Percentiles rank a stretch among this genome's conserved stretches.
Evolutionary conservation across 2,888 invertebrate species (phyloP).

Genomic region (Apoda limacodes): DNA sequence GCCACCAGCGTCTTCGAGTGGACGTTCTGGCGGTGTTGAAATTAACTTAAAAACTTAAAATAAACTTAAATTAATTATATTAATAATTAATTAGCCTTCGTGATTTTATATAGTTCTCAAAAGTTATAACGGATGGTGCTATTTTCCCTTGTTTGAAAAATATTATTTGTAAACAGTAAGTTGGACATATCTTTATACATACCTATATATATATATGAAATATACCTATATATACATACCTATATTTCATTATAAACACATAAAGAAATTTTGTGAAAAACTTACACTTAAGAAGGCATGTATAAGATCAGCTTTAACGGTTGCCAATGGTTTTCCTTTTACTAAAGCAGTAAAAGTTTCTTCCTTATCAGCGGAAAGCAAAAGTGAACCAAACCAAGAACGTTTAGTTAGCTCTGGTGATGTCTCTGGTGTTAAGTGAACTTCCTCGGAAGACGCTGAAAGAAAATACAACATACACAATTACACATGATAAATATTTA

Average conservation of each 20-base stretch:
- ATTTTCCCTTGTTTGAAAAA: too few relatives aligned
- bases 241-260: background rate
- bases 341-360: constrained; percentile 97
- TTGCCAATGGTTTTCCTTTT: constrained; percentile 95
- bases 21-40: too few relatives aligned
- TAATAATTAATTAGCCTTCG: too few relatives aligned
- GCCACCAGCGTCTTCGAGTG: too few relatives aligned
- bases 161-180: too few relatives aligned
- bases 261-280: constrained; percentile 20
- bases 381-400: constrained; percentile 98
- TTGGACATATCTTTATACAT: too few relatives aligned
- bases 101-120: too few relatives aligned
- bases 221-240: background rate
- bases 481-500: too few relatives aligned
- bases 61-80: too few relatives aligned
- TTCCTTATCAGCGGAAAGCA: constrained; percentile 97
- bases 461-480: background rate
- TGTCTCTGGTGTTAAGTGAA: constrained; percentile 93
- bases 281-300: constrained; percentile 98
- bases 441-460: constrained; percentile 87
- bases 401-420: constrained; percentile 97
- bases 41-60: too few relatives aligned
- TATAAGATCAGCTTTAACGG: constrained; percentile 97
- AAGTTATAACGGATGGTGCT: too few relatives aligned
- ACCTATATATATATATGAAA: background rate